A percentile compares a stretch with the other conserved stretches of the same genome.
phyloP scores from a whole-genome alignment of 2,113 vertebrate genomes.

The Penelope pileata region DNA sequence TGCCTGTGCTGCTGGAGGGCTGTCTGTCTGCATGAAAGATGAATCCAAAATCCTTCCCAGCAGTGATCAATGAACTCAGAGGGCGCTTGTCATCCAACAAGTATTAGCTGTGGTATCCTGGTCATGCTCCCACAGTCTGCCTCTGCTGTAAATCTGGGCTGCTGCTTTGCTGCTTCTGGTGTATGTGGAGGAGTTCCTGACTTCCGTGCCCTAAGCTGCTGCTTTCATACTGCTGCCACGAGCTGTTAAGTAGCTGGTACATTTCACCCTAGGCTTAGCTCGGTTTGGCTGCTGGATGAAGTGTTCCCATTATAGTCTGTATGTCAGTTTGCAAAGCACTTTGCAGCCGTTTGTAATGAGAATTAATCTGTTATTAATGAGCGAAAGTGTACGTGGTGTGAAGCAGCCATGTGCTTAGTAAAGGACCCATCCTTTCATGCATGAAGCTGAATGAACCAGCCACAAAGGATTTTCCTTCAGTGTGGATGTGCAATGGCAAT shows the following conservation, averaged over 20 bases:
- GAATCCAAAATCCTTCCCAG: slow-evolving; percentile 29
- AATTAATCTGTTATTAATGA: slow-evolving; percentile 61
- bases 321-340: slow-evolving; percentile 29
- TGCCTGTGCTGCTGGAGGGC: slow-evolving; percentile 24
- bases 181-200: slow-evolving; percentile 17
- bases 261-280: slow-evolving; percentile 26
- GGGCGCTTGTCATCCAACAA: not conserved
- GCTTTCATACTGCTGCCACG: slow-evolving; percentile 5
- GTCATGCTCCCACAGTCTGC: not conserved
- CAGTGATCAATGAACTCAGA: slow-evolving; percentile 42
- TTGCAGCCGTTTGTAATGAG: not conserved
- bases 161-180: not conserved
- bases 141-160: slow-evolving; percentile 27
- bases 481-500: not conserved
- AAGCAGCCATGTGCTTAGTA: not conserved
- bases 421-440: not conserved
- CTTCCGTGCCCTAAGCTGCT: not conserved
- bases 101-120: slow-evolving; percentile 16
- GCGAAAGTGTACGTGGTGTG: not conserved
- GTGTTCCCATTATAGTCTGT: slow-evolving; percentile 30
- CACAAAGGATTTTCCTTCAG: not conserved
- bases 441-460: slow-evolving; percentile 11
- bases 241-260: slow-evolving; percentile 32
- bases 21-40: slow-evolving; percentile 2
- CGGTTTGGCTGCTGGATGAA: slow-evolving; percentile 43